A percentile compares a stretch with the other conserved stretches of the same genome.
Evolutionary conservation across 2,888 invertebrate genomes (phyloP).

Genomic region (Lasioglossum oenotherae): DNA sequence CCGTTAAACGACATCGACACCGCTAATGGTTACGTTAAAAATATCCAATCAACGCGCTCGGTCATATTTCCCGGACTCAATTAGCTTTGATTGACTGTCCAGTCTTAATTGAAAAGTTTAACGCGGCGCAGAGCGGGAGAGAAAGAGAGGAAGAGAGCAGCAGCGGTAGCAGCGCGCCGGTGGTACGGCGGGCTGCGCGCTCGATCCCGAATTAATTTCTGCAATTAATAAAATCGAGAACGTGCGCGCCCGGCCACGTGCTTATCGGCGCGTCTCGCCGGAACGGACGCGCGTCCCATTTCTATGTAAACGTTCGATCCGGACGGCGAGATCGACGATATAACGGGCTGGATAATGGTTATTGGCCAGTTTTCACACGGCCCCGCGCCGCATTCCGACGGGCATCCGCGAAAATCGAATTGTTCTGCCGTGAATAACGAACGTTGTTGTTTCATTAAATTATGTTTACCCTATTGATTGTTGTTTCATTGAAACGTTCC

Average conservation of each 20-base stretch:
- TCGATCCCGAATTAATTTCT: slow-evolving; percentile 50
- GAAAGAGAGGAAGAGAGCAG: not conserved
- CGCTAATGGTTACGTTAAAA: slow-evolving; percentile 47
- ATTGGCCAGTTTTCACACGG: slow-evolving; percentile 53
- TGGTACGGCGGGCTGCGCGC: not conserved
- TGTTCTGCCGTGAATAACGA: slow-evolving; percentile 59
- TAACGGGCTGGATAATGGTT: slow-evolving; percentile 54
- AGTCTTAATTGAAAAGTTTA: slow-evolving; percentile 68
- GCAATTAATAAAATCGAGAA: slow-evolving; percentile 66
- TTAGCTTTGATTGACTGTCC: slow-evolving; percentile 72
- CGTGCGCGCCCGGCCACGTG: slow-evolving; percentile 28
- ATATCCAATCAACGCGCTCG: slow-evolving; percentile 41
- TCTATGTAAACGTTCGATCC: slow-evolving; percentile 47
- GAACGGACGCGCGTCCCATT: slow-evolving; percentile 44
- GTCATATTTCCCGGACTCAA: slow-evolving; percentile 53
- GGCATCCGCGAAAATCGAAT: slow-evolving; percentile 49
- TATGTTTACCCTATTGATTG: slow-evolving; percentile 50
- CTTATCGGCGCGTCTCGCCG: slow-evolving; percentile 52
- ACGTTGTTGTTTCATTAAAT: slow-evolving; percentile 56
- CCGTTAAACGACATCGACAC: not conserved
- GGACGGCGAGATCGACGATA: slow-evolving; percentile 51
- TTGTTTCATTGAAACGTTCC: slow-evolving; percentile 36
- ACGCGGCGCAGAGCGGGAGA: not conserved
- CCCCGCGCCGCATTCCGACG: slow-evolving; percentile 19
- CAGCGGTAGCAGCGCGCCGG: not conserved